These are phyloP conservation scores for Pogonophryne albipinna DNA, from an alignment of 2,797 vertebrate species.

Conservation along the genomic window DNA sequence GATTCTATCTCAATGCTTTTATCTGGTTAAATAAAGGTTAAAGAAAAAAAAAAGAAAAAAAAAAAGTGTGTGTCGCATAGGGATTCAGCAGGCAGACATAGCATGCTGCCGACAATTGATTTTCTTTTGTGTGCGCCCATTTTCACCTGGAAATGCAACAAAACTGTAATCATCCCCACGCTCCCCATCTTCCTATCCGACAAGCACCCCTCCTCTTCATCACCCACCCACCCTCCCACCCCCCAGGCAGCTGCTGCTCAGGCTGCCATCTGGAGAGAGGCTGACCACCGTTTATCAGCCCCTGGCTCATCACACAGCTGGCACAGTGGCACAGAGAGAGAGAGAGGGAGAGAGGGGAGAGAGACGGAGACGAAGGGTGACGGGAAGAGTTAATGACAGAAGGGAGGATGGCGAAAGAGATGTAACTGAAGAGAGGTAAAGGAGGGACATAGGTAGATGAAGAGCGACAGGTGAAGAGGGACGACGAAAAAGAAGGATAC, in stretches of 20 bases:
- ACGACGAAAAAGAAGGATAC: conserved; percentile 2
- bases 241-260: conserved; percentile 82
- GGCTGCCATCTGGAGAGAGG: conserved; percentile 83
- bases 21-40: no score
- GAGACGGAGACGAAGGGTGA: conserved; percentile 31
- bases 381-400: conserved; percentile 46
- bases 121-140: conserved; percentile 70
- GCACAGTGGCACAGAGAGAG: conserved; percentile 59
- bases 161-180: conserved; percentile 75
- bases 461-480: conserved; percentile 15
- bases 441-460: conserved; percentile 23
- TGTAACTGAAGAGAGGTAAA: conserved; percentile 43
- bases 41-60: no score
- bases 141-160: conserved; percentile 80
- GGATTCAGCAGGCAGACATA: conserved; percentile 50
- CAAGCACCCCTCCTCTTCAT: neutral
- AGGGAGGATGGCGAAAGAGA: conserved; percentile 40
- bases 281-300: conserved; percentile 83
- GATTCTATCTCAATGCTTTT: no score
- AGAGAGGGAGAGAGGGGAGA: neutral
- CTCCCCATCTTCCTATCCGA: conserved; percentile 35
- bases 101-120: conserved; percentile 71
- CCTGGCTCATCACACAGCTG: conserved; percentile 83
- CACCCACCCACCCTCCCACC: conserved; percentile 47
- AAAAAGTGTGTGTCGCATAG: conserved; percentile 34